Percentiles rank a stretch among this genome's conserved stretches.
phyloP scores from a whole-genome alignment of 1,140 invertebrate genomes.

The Atta cephalotes region DNA sequence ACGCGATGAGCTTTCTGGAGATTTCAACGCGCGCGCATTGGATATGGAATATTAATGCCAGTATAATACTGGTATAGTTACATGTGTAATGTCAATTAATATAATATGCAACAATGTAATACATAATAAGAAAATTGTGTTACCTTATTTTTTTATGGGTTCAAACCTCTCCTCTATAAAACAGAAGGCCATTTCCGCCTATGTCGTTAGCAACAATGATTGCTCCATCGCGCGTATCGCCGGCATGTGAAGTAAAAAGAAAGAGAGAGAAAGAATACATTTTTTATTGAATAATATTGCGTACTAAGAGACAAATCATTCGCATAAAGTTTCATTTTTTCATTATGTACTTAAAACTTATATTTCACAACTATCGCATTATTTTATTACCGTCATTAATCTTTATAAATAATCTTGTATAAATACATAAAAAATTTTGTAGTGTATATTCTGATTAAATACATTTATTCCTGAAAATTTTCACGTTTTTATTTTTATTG shows the following conservation, averaged over 20 bases:
- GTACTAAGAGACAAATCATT: background rate
- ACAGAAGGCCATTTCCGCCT: constrained; percentile 33
- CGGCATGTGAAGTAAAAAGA: background rate
- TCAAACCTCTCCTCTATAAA: background rate
- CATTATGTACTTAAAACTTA: background rate
- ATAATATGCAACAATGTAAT: background rate
- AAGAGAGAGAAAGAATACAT: constrained; percentile 6
- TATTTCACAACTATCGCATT: background rate
- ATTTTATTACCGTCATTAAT: background rate
- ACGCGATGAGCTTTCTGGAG: constrained; percentile 58
- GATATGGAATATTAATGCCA: background rate
- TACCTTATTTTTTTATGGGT: constrained; percentile 34
- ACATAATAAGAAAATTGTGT: constrained; percentile 16
- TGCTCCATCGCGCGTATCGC: constrained; percentile 39
- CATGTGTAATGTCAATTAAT: background rate
- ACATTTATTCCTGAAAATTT: background rate
- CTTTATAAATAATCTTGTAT: background rate
- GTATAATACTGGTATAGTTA: background rate
- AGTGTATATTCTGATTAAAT: background rate
- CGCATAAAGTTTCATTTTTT: background rate
- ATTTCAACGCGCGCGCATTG: constrained; percentile 58
- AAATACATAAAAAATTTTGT: background rate
- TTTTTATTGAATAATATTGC: constrained; percentile 33
- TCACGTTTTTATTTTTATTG: background rate
- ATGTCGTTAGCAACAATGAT: constrained; percentile 50